A percentile compares a stretch with the other conserved stretches of the same genome.
phyloP scores from a whole-genome alignment of 2,113 vertebrate species.

The Saguinus midas region DNA sequence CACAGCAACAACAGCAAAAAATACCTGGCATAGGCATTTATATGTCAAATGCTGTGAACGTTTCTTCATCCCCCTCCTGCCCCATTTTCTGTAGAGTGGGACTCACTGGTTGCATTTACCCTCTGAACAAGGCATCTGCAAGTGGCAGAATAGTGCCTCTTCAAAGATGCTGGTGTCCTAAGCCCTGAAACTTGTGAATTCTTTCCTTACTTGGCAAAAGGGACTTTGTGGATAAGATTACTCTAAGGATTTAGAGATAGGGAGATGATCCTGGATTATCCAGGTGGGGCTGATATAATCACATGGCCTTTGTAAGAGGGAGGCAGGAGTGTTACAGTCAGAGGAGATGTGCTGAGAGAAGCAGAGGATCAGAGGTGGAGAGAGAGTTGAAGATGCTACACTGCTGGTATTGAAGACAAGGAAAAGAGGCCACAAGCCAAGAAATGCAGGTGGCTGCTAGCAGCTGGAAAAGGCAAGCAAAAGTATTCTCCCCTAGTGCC shows the following conservation, averaged over 20 bases:
- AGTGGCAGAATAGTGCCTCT: not conserved
- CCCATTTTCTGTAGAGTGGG: not conserved
- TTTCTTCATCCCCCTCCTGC: not conserved
- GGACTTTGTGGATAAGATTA: not conserved
- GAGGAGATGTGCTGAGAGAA: not conserved
- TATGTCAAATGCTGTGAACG: not conserved
- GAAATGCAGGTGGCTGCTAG: not conserved
- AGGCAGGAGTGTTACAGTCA: not conserved
- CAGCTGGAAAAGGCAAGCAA: not conserved
- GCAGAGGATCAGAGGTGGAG: not conserved
- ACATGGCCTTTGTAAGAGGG: not conserved
- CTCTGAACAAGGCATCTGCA: not conserved
- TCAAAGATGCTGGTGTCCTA: not conserved
- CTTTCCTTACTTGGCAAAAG: not conserved
- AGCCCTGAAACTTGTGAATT: not conserved
- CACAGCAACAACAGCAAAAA: not conserved
- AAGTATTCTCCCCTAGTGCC: not conserved
- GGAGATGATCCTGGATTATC: not conserved
- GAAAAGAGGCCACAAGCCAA: not conserved
- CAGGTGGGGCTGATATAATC: not conserved
- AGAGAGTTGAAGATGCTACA: not conserved
- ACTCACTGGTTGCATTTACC: fast-evolving
- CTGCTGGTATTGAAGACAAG: not conserved
- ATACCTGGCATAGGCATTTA: fast-evolving
- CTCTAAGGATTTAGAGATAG: not conserved